These are phyloP conservation scores for Blastomussa wellsi DNA, from an alignment of 92 coral and sea anemone genomes.

Conservation along the genomic window DNA sequence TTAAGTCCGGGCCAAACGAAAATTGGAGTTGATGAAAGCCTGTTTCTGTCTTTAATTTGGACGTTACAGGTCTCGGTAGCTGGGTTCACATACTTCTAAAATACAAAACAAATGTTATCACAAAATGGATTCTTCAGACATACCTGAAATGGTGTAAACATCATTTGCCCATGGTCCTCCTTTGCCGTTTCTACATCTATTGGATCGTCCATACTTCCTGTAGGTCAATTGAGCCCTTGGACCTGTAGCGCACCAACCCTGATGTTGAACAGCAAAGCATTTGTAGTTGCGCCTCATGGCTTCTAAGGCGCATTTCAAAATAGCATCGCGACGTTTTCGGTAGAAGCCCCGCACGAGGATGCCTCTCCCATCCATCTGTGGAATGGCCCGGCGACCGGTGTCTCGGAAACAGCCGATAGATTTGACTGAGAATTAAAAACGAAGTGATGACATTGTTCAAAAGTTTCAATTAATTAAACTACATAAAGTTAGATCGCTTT, in stretches of 20 bases:
- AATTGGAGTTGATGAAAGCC: too few species aligned
- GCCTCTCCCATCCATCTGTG: conserved; percentile 45
- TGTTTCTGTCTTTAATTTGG: too few species aligned
- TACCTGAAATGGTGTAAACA: conserved; percentile 38
- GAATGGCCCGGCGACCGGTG: conserved; percentile 37
- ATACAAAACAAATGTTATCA: too few species aligned
- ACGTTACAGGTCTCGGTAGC: too few species aligned
- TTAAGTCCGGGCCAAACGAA: too few species aligned
- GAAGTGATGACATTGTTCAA: neutral
- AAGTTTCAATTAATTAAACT: neutral
- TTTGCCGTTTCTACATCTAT: conserved; percentile 55
- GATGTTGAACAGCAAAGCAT: conserved; percentile 57
- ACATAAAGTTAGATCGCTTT: neutral
- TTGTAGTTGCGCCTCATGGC: conserved; percentile 28
- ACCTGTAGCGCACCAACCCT: conserved; percentile 64
- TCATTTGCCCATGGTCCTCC: conserved; percentile 73
- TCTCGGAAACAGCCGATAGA: conserved; percentile 39
- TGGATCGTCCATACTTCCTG: conserved; percentile 58
- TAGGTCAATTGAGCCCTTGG: conserved; percentile 60
- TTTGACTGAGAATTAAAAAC: conserved; percentile 9
- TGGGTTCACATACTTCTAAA: too few species aligned
- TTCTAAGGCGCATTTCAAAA: conserved; percentile 37
- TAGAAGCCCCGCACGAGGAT: conserved; percentile 28
- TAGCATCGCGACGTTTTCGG: conserved; percentile 29
- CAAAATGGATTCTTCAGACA: too few species aligned